Base-by-base conservation (phyloP, 2,888 invertebrate species). In the Balanococcus diminutus region DNA sequence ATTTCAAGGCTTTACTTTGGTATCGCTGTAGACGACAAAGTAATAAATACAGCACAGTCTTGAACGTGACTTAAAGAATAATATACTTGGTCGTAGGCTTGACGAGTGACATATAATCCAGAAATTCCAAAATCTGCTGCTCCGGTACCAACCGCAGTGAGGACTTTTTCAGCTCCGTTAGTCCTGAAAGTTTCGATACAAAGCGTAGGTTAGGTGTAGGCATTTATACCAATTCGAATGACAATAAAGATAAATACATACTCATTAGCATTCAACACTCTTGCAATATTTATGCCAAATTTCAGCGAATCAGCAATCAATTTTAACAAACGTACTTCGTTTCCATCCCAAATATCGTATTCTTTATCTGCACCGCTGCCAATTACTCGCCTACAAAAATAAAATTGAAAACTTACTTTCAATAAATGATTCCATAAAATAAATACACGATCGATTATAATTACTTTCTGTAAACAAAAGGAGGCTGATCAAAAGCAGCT, bases 21-120 rank as follows among this genome's bases (percentile, higher is more conserved):
- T 86, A 96, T 90, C 4, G 96, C 95, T 81, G 94, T 95, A 1
- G 95, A 95, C 87, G 94, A 93, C 5, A 95, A 89, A 0, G 95
- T 94, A 81, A 95, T 92, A 89, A 95, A 96, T 0, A 93, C 91
- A 5, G 95, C 95, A 89, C 95, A 96, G 89, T 96, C 96, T 87
- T 92, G 92, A 2, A 93, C 93, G 90, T 95, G 94, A 0, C 93
- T 91, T 81, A 91, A 90, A 0, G 94, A 92, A 89, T 93, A 91
- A 87, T 94, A 94, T 87, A 93, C 91, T 9, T 90, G 89, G 2
- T 89, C 88, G 9, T 90, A 88, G 82, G 90, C 88, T 84, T 93
- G 92, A 19, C 89, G 89, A 0, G 94, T 94, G 25, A 93, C 89
- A 88, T 94, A 95, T 88, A 94, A 90, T n/a, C 95, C 95, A 22